These are phyloP conservation scores for Neostethus bicornis DNA, from an alignment of 2,797 vertebrate species.

Conservation along the genomic window DNA sequence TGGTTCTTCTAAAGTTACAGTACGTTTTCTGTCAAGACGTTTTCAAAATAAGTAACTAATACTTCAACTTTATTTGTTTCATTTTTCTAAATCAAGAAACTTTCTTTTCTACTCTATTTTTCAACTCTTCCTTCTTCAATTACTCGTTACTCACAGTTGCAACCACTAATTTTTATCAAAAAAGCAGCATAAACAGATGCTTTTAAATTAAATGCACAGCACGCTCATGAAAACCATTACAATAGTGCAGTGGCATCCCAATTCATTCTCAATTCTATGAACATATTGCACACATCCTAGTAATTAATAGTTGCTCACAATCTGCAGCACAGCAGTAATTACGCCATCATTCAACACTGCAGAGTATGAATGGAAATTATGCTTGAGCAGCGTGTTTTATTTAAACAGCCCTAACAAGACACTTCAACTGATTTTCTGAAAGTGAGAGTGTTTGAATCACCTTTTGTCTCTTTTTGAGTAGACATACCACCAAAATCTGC, in stretches of 20 bases:
- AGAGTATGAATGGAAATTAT: slow-evolving; percentile 57
- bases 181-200: background rate
- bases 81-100: background rate
- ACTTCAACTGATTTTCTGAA: slow-evolving; percentile 29
- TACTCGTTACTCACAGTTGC: background rate
- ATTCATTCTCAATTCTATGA: slow-evolving; percentile 28
- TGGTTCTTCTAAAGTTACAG: background rate
- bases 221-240: slow-evolving; percentile 13
- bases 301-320: slow-evolving; percentile 57
- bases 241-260: slow-evolving; percentile 17
- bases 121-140: too few relatives aligned
- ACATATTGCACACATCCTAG: slow-evolving; percentile 37
- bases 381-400: slow-evolving; percentile 30
- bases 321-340: slow-evolving; percentile 53
- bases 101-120: too few relatives aligned
- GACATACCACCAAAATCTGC: too few relatives aligned
- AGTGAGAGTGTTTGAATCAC: too few relatives aligned
- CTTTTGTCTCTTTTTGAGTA: too few relatives aligned
- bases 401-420: slow-evolving; percentile 57
- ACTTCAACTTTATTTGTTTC: background rate
- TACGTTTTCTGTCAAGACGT: background rate
- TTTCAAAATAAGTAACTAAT: background rate
- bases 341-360: slow-evolving; percentile 49
- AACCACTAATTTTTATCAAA: slow-evolving; percentile 1
- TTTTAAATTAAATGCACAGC: slow-evolving; percentile 6